A percentile compares a stretch with the other conserved stretches of the same genome.
phyloP scores from a whole-genome alignment of 2,888 invertebrate genomes.

The Drosophila parthenogenetica region DNA sequence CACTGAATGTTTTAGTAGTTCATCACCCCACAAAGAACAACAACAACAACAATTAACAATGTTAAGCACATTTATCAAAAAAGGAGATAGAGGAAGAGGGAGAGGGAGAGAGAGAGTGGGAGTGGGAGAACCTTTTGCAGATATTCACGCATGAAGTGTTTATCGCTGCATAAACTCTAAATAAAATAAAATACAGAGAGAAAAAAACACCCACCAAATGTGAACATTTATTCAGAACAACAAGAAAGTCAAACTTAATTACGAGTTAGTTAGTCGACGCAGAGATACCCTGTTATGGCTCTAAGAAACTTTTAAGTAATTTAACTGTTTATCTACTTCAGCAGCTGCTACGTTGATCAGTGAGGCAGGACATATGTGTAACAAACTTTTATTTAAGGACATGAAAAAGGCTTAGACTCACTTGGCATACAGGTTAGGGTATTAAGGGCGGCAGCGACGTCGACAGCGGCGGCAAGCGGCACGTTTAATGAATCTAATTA shows the following conservation, averaged over 20 bases:
- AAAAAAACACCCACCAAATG: constrained; percentile 70
- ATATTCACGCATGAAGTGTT: constrained; percentile 82
- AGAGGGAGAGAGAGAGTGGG: no score
- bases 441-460: constrained; percentile 2
- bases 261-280: constrained; percentile 16
- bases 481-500: constrained; percentile 82
- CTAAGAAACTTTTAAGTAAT: not conserved
- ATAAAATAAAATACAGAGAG: not conserved
- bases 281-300: constrained; percentile 23
- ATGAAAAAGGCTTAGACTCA: not conserved
- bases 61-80: constrained; percentile 66
- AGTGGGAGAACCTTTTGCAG: constrained; percentile 60
- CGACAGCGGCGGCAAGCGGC: constrained; percentile 64
- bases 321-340: no score
- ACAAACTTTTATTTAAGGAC: constrained; percentile 6
- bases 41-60: constrained; percentile 39
- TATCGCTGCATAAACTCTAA: constrained; percentile 70
- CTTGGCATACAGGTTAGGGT: not conserved
- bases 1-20: constrained; percentile 55
- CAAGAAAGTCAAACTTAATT: not conserved
- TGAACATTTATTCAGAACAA: constrained; percentile 62
- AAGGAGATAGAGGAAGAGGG: no score
- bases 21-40: constrained; percentile 57
- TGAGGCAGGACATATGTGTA: no score
- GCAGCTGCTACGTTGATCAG: no score